phyloP scores from a whole-genome alignment of 2,113 vertebrate genomes.

The Spea bombifrons region DNA sequence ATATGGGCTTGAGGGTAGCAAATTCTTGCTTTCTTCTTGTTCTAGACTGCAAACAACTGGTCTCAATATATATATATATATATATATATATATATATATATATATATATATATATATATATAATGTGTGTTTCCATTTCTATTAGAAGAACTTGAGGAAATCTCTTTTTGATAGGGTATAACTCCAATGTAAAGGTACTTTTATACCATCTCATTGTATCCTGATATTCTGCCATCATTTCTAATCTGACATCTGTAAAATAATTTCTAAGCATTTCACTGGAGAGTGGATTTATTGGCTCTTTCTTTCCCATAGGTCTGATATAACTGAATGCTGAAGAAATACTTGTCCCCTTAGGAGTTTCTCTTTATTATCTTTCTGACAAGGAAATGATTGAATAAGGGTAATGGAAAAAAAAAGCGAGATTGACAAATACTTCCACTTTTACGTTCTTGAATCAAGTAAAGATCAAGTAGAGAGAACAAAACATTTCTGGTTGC shows the following conservation, averaged over 20 bases:
- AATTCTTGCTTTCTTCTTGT: no score
- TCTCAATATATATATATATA: background rate
- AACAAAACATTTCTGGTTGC: background rate
- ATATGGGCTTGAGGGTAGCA: no score
- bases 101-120: background rate
- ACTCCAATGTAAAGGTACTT: background rate
- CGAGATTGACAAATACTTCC: background rate
- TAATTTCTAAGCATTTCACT: background rate
- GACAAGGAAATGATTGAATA: background rate
- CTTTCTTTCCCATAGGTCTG: background rate
- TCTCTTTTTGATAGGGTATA: background rate
- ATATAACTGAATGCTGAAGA: background rate
- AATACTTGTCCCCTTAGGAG: slow-evolving; percentile 4
- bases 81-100: background rate
- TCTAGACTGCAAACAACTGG: background rate
- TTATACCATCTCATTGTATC: background rate
- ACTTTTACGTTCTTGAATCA: background rate
- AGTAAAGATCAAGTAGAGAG: background rate
- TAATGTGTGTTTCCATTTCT: background rate
- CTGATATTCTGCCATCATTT: background rate
- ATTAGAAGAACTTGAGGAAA: background rate
- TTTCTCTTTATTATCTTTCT: slow-evolving; percentile 6
- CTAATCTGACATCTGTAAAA: slow-evolving; percentile 5
- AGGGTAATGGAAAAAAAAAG: background rate
- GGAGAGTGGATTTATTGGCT: background rate